Evolutionary conservation across 2,797 vertebrate genomes (phyloP), one percentile per base, ranked within the genome.

Genomic region (Mionectes olivaceus): DNA sequence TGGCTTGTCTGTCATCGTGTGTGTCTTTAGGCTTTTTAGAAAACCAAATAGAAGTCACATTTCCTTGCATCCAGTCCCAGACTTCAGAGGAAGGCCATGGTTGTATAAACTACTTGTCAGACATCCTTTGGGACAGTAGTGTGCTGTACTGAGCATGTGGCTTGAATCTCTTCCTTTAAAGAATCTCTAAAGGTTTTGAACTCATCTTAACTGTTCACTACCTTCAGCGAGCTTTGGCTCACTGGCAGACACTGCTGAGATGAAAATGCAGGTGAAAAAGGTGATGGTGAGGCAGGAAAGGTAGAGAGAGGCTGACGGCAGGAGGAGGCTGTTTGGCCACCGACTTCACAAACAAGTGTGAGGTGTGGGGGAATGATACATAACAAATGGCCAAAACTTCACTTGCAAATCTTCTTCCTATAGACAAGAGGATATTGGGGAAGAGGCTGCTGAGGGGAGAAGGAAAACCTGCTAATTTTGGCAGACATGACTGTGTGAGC

Each of bases 281-380:
- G 23, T 28, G 23, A 8, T 24, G 28, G 44, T 49, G 44, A 63
- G 30, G 17, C 35, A 17, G 30, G 22, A 56, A 67, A 53, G 52
- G 44, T 60, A 39, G 33, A 50, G 78, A 77, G 32, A 47, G 69
- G 19, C 63, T 1, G 14, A 85, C 37, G 41, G 39, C 49, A 46
- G 74, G 76, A 32, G 39, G 25, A 87, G 35, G 19, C 47, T 49
- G 8, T 63, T 64, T 87, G 85, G 52, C 53, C 88, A 76, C 64
- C 73, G 85, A 82, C 89, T 94, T 94, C 49, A 77, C 53, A 85
- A 94, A 80, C 64, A 87, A 74, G 32, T 76, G 67, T 93, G 92
- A 83, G 43, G 84, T 33, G 15, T 59, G 30, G 32, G 79, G 13
- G 44, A 92, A 94, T 94, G 89, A 82, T 78, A 86, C 18, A 4